phyloP scores from a whole-genome alignment of 2,797 vertebrate genomes.

The Gallinago solitaria region DNA sequence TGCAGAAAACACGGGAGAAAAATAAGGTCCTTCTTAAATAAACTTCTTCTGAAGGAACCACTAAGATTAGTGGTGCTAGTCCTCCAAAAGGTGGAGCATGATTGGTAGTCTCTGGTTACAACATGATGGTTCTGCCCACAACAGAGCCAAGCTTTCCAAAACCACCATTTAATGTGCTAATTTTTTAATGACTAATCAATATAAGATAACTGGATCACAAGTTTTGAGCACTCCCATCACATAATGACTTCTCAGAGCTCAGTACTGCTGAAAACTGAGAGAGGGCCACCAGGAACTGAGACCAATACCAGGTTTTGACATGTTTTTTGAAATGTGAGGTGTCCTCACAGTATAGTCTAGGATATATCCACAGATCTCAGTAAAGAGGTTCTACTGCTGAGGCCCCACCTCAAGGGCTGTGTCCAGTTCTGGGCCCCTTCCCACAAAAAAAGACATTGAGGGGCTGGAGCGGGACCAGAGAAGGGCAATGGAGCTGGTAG shows the following conservation, averaged over 20 bases:
- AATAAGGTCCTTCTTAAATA: background rate
- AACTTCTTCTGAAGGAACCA: background rate
- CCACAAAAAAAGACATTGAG: too few species aligned
- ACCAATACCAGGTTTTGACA: background rate
- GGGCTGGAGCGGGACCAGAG: too few species aligned
- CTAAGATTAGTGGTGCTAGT: background rate
- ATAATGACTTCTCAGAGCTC: background rate
- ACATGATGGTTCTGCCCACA: accelerated
- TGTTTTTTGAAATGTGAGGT: background rate
- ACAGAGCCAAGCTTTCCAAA: background rate
- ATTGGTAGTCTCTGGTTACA: background rate
- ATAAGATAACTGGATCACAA: background rate
- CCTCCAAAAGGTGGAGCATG: background rate
- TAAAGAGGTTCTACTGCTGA: background rate
- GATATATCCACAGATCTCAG: background rate
- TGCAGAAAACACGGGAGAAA: constrained; percentile 15
- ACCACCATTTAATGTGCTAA: background rate
- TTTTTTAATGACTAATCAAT: background rate
- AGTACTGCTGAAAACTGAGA: background rate
- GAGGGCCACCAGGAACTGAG: background rate
- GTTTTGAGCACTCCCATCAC: background rate
- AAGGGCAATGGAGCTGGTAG: too few species aligned
- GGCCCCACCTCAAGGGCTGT: too few species aligned
- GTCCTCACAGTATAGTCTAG: background rate
- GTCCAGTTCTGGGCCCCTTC: too few species aligned